Conservation (phyloP, 2,113 vertebrate species). For the Paradoxurus hermaphroditus region DNA sequence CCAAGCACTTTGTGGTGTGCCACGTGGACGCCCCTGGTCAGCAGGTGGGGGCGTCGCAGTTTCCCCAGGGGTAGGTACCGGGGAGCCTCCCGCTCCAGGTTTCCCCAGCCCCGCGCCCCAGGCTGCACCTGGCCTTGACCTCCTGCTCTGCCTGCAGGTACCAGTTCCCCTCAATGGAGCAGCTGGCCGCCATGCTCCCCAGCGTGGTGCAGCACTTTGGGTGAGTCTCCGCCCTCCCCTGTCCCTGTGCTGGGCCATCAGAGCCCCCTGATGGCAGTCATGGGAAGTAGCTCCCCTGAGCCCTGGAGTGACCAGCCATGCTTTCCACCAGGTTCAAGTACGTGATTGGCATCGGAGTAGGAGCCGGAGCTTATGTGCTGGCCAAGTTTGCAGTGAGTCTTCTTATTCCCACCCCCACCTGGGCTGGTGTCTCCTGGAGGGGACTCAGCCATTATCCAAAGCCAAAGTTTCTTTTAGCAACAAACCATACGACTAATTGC, state of each 20-base stretch:
- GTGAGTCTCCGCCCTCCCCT: constrained; percentile 80
- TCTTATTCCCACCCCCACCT: rapidly evolving
- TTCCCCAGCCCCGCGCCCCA: neutral
- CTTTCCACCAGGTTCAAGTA: constrained; percentile 92
- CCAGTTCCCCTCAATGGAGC: constrained; percentile 98
- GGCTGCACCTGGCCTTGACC: neutral
- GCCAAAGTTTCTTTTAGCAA: constrained; percentile 52
- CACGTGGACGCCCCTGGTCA: constrained; percentile 96
- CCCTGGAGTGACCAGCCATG: neutral
- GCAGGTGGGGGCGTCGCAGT: constrained; percentile 91
- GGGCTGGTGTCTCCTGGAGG: neutral
- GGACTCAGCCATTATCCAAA: constrained; percentile 58
- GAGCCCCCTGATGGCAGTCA: neutral
- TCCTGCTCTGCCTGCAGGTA: constrained; percentile 83
- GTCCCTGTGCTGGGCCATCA: neutral
- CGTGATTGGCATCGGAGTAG: constrained; percentile 95
- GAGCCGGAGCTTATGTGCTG: constrained; percentile 95
- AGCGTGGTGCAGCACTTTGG: constrained; percentile 97
- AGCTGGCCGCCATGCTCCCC: constrained; percentile 95
- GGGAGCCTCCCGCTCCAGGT: rapidly evolving
- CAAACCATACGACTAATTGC: constrained; percentile 65
- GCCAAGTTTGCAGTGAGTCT: constrained; percentile 96
- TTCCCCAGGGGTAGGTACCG: constrained; percentile 93
- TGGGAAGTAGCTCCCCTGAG: neutral
- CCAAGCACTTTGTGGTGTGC: constrained; percentile 98